Evolutionary conservation across 2,888 invertebrate genomes (phyloP), one percentile per base, ranked within the genome.

Genomic region (Carpatolechia fugitivella): DNA sequence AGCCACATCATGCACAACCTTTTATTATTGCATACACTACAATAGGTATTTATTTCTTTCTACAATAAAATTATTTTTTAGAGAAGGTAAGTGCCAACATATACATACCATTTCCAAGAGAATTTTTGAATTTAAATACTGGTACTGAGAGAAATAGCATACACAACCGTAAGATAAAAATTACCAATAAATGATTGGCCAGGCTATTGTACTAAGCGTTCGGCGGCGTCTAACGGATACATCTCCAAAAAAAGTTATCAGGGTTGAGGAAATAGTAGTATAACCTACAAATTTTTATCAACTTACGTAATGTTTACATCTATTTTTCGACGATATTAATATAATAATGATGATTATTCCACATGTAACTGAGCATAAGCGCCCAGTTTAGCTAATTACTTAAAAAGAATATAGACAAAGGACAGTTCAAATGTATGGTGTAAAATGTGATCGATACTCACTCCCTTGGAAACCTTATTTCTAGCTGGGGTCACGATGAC

Each of bases 391-490:
- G 10, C 8, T 18, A 1, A 8, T 38, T 29, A 40, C n/a, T n/a
- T n/a, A n/a, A n/a, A 13, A 49, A 41, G 33, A 41, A 3, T 29
- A 13, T 11, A 11, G 20, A 41, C 41, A 49, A 3, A 50, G 6
- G 13, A 56, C n/a, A 10, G 13, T n/a, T 13, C n/a, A n/a, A 18
- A 18, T 41, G n/a, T 5, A 18, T 4, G n/a, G 7, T 20, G 14
- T 40, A 41, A 41, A 40, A 49, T 14, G n/a, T 24, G 31, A 41
- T 31, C 56, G 52, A 51, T 59, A 78, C 87, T 72, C 71, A 87
- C 87, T n/a, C 64, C 85, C 52, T 57, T 77, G 2, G 84, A 72
- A 46, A 86, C 66, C 66, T 81, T 85, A 35, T 74, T 75, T 50
- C 82, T 78, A 0, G 85, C 70, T 0, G 87, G 85, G 5, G 75